Evolutionary conservation across 2,797 vertebrate genomes (phyloP).

Genomic region (Rhinogobio ventralis): DNA sequence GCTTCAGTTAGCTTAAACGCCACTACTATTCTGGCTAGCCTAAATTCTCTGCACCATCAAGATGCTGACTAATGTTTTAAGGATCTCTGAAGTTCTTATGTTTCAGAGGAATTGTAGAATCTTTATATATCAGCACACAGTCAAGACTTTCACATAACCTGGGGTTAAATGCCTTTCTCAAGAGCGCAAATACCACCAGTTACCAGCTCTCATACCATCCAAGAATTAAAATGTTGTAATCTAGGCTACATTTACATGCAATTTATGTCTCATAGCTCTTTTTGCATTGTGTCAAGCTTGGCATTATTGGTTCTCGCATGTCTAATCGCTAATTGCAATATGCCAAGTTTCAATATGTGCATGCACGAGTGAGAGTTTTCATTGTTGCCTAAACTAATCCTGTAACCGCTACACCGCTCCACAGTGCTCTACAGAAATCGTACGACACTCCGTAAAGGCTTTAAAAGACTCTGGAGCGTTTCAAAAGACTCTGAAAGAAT

Average conservation of each 20-base stretch:
- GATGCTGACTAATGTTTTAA: slow-evolving; percentile 11
- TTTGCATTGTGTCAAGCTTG: background rate
- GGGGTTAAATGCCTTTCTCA: background rate
- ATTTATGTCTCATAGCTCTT: background rate
- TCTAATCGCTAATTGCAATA: slow-evolving; percentile 15
- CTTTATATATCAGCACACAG: background rate
- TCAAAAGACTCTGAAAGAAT: slow-evolving; percentile 20
- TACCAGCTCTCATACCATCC: background rate
- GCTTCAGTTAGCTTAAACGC: slow-evolving; percentile 27
- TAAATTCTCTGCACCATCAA: background rate
- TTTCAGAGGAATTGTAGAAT: background rate
- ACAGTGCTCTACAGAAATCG: background rate
- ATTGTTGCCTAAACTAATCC: slow-evolving; percentile 24
- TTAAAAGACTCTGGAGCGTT: slow-evolving; percentile 15
- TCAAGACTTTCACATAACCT: background rate
- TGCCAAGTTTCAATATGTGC: background rate
- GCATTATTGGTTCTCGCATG: background rate
- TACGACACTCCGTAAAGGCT: background rate
- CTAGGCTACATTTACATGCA: background rate
- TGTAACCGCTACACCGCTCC: background rate
- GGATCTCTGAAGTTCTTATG: background rate
- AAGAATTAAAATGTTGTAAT: background rate
- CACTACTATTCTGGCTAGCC: background rate
- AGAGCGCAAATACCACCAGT: background rate
- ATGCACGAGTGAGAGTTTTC: background rate